These are phyloP conservation scores for Ectemnius lituratus DNA, from an alignment of 2,888 invertebrate species.

Conservation along the genomic window DNA sequence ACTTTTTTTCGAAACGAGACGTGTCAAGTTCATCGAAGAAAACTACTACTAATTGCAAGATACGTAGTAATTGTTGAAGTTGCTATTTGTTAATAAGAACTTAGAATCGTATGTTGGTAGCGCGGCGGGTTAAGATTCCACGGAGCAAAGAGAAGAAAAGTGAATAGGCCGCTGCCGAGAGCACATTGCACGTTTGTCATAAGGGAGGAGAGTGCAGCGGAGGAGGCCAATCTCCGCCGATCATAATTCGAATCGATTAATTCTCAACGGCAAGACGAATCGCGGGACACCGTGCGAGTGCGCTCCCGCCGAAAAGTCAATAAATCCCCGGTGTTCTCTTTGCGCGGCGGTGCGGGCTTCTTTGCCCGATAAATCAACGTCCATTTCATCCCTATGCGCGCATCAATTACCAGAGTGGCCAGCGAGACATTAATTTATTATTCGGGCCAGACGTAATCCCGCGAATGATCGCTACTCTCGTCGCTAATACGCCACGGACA, in stretches of 20 bases:
- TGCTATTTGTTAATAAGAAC: constrained; percentile 51
- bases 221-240: constrained; percentile 4
- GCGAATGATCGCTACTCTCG: constrained; percentile 56
- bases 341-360: constrained; percentile 52
- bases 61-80: constrained; percentile 51
- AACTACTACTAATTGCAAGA: no score
- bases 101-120: constrained; percentile 11
- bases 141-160: constrained; percentile 3
- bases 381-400: constrained; percentile 66
- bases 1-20: no score
- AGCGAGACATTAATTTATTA: constrained; percentile 71
- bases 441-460: constrained; percentile 59
- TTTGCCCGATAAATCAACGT: constrained; percentile 70
- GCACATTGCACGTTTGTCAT: background rate
- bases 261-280: constrained; percentile 38
- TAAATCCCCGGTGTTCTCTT: constrained; percentile 61
- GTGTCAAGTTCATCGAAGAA: no score
- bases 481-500: constrained; percentile 43
- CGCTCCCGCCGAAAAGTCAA: constrained; percentile 59
- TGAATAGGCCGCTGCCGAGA: background rate
- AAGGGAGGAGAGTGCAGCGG: background rate
- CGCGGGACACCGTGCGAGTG: constrained; percentile 29
- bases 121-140: no score
- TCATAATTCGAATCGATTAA: constrained; percentile 44
- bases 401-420: constrained; percentile 66